Evolutionary conservation across 2,113 vertebrate species (phyloP).

Genomic region (Microcebus jonahi): DNA sequence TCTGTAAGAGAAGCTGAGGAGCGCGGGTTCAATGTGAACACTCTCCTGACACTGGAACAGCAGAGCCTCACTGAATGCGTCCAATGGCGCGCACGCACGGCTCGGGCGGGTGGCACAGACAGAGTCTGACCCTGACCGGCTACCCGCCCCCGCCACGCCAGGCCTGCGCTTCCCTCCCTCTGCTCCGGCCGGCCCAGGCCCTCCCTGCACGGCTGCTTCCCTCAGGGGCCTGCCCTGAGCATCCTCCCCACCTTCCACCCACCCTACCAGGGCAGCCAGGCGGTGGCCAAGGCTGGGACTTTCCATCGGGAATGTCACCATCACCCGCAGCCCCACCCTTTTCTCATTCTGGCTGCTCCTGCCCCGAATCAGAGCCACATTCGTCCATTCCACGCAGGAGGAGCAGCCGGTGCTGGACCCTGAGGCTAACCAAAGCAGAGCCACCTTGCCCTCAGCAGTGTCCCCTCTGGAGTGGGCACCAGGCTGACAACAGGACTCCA

Average conservation of each 20-base stretch:
- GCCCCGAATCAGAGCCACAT: neutral
- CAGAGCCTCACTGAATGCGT: fast-evolving
- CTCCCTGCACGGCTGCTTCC: neutral
- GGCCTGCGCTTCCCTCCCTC: neutral
- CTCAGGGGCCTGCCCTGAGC: fast-evolving
- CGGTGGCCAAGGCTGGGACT: neutral
- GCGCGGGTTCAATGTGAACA: neutral
- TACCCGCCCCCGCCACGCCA: neutral
- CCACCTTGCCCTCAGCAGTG: neutral
- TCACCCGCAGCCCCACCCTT: neutral
- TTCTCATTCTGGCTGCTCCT: neutral
- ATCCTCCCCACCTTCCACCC: fast-evolving
- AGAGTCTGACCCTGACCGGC: neutral
- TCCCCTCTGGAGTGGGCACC: neutral
- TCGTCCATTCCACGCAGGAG: neutral
- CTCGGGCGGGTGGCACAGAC: neutral
- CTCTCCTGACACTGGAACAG: neutral
- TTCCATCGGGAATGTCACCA: neutral
- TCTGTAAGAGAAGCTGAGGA: neutral
- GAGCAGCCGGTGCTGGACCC: neutral
- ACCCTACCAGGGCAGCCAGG: neutral
- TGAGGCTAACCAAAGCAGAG: fast-evolving
- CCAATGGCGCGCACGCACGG: fast-evolving
- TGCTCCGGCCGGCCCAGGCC: no score
- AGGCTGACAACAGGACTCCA: neutral